Evolutionary conservation across 1,140 invertebrate species (phyloP), one percentile per base, ranked within the genome.

Genomic region (Acyrthosiphon pisum): DNA sequence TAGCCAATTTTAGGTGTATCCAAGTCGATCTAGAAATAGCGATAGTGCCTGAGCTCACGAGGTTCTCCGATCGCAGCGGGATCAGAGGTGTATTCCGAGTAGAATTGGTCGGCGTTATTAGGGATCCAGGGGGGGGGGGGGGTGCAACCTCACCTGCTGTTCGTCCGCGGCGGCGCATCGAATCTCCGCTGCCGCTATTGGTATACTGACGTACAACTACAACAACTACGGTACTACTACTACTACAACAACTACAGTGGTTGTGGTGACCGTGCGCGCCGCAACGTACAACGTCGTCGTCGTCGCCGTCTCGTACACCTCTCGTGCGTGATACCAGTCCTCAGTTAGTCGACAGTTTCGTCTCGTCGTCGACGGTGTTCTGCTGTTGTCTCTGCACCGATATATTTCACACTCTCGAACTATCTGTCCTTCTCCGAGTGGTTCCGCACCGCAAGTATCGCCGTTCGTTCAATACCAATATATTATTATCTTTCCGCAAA

Each of bases 141-240:
- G 50, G 37, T 9, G 50, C 35, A 26, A 89, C 48, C 88, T 89
- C 88, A 89, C 88, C 88, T 89, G 88, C 88, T 56, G 87, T 50
- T 53, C 44, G 44, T 11, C 14, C 60, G 60, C 60, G 41, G 44
- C n/a, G 86, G 87, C 50, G n/a, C 48, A 56, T 46, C 22, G 48
- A 50, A 88, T 48, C 46, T 22, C n/a, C 35, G n/a, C 30, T 53
- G 46, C 48, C 35, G n/a, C 87, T 44, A 86, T 2, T 30, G 41
- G 20, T 86, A 41, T 41, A 83, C 37, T 3, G 37, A 20, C 20
- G 35, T 83, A 22, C n/a, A 20, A 81, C 53, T 56, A 60, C 26
- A 50, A 88, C 30, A 48, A 87, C 83, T 2, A 35, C 41, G 41
- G 41, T 41, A 87, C 30, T 88, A 88, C n/a, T 50, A 88, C 84